Evolutionary conservation across 1,140 invertebrate genomes (phyloP), one percentile per base, ranked within the genome.

Genomic region (Callitettix versicolor): DNA sequence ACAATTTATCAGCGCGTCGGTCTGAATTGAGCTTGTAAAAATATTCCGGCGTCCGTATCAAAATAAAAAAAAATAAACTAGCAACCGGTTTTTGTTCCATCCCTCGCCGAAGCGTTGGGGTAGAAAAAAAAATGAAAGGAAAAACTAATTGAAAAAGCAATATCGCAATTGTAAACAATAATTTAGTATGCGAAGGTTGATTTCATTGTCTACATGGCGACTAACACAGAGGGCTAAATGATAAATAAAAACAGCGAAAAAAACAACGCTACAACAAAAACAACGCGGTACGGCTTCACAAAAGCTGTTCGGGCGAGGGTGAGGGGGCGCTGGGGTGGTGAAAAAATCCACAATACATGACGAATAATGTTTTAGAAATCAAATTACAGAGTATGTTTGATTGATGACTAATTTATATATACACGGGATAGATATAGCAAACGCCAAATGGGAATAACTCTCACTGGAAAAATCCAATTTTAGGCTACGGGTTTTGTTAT

Each of bases 141-240:
- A 41, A 58, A 55, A 52, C 58, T 55, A 55, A 59, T 59, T 55
- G 58, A 47, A 59, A 59, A 59, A 55, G 53, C 58, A 56, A 59
- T 59, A 59, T 33, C n/a, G 54, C 53, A 43, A 55, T 52, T 56
- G 53, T 55, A 56, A 48, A 59, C 58, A 59, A 59, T 59, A 59
- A 59, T 59, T 59, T 56, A 55, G 53, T 50, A 59, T 52, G 58
- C 58, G 53, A 56, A 59, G 57, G 57, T 55, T 52, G 47, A 55
- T 52, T 55, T 47, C 48, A 59, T 59, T 53, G 58, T 56, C 30
- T 42, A 17, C 50, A 36, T 15, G n/a, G 34, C 7, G 49, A 38
- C 3, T 18, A 46, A 46, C 42, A 38, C 26, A 55, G 33, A 22
- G 42, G 30, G 26, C 15, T 18, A 43, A 44, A 46, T 20, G 43